phyloP scores from a whole-genome alignment of 2,797 vertebrate genomes.

The Erpetoichthys calabaricus region DNA sequence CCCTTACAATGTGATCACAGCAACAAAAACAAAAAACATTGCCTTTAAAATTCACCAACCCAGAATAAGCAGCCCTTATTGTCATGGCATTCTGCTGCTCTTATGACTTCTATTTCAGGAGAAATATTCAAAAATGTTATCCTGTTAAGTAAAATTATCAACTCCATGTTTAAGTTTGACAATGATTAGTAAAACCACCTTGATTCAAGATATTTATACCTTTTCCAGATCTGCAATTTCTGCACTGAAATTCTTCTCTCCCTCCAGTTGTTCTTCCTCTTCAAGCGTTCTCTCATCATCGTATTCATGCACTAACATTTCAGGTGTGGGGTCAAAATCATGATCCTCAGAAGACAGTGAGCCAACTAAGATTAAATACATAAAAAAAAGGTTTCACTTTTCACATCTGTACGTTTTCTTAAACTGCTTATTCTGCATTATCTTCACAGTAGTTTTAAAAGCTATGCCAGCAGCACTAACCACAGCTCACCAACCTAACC shows the following conservation, averaged over 20 bases:
- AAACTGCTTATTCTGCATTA: neutral
- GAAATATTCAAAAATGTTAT: too few relatives aligned
- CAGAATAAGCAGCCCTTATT: too few relatives aligned
- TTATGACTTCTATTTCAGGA: too few relatives aligned
- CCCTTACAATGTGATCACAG: too few relatives aligned
- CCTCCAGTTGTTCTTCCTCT: slow-evolving; percentile 89
- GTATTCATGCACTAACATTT: slow-evolving; percentile 95
- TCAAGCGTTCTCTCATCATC: slow-evolving; percentile 91
- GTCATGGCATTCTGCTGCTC: too few relatives aligned
- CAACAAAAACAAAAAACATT: too few relatives aligned
- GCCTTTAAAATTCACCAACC: too few relatives aligned
- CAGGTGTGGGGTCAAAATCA: slow-evolving; percentile 94
- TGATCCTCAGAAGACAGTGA: slow-evolving; percentile 97
- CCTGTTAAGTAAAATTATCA: too few relatives aligned
- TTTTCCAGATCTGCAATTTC: slow-evolving; percentile 94
- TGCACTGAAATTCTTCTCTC: slow-evolving; percentile 75
- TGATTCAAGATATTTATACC: slow-evolving; percentile 40
- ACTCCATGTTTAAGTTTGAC: neutral
- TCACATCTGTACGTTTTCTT: neutral
- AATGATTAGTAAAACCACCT: neutral
- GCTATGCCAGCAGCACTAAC: neutral
- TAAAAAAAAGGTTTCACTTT: neutral
- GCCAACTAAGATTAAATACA: slow-evolving; percentile 59
- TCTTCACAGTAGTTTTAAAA: neutral
- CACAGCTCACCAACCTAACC: too few relatives aligned